Evolutionary conservation across 2,888 invertebrate species (phyloP).

Genomic region (Trissonchulus latispiculum): DNA sequence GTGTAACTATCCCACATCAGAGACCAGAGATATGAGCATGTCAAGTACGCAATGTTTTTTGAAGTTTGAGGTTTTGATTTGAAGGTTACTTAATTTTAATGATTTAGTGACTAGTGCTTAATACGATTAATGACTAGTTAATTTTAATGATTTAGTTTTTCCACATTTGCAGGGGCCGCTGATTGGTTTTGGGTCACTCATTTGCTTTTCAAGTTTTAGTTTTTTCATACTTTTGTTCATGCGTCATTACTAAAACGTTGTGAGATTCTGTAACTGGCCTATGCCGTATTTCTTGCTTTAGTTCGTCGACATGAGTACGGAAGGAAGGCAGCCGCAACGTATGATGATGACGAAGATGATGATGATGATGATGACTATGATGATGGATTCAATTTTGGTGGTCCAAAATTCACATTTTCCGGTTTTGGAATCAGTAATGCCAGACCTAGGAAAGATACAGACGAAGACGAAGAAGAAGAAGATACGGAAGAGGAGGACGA

Average conservation of each 20-base stretch:
- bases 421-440: not conserved
- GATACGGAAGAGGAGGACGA: not conserved
- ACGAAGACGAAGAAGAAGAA: not conserved
- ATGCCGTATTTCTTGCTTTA: not conserved
- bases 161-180: too few species aligned
- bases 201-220: too few species aligned
- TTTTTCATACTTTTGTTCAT: too few species aligned
- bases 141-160: not conserved
- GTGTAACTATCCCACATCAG: slow-evolving; percentile 80
- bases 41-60: too few species aligned
- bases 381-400: not conserved
- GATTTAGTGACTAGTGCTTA: slow-evolving; percentile 34
- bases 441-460: not conserved
- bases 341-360: not conserved
- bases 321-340: too few species aligned
- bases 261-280: not conserved
- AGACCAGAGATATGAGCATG: slow-evolving; percentile 85
- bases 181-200: too few species aligned
- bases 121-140: slow-evolving; percentile 13
- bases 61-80: too few species aligned
- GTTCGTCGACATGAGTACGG: not conserved
- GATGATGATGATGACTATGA: not conserved
- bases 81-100: too few species aligned
- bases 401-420: not conserved
- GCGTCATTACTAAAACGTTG: not conserved